Conservation (phyloP, 1,140 invertebrate species). For the Heliothis subflexa region DNA sequence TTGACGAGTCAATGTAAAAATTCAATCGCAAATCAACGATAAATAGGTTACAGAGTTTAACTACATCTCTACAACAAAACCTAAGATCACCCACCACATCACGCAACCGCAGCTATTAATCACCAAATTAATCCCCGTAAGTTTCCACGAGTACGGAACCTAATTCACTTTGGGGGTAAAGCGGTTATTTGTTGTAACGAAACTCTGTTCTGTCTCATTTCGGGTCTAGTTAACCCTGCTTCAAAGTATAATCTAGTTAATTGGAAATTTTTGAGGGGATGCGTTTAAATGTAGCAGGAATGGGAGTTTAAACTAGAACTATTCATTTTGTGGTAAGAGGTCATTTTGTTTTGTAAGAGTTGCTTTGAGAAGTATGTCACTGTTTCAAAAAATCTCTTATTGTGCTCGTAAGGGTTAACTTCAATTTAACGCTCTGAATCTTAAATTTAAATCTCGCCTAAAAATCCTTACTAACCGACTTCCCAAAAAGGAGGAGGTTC, state of each 20-base stretch:
- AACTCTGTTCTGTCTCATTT: slow-evolving; percentile 65
- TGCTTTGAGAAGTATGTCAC: background rate
- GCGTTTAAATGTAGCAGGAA: background rate
- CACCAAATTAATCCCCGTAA: slow-evolving; percentile 40
- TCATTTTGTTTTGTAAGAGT: no score
- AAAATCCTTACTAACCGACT: no score
- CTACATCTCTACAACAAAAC: no score
- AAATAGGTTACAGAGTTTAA: background rate
- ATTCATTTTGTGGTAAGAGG: background rate
- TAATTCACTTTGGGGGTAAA: slow-evolving; percentile 77
- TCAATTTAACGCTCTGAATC: no score
- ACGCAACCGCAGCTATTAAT: slow-evolving; percentile 13
- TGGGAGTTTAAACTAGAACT: background rate
- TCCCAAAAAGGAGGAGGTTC: no score
- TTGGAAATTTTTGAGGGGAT: slow-evolving; percentile 56
- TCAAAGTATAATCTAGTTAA: slow-evolving; percentile 62
- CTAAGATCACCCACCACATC: no score
- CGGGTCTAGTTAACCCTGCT: slow-evolving; percentile 61
- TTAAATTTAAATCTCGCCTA: no score
- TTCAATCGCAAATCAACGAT: no score
- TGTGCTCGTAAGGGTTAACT: no score
- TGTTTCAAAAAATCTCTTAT: no score
- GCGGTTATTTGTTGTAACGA: slow-evolving; percentile 69
- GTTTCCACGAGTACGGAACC: slow-evolving; percentile 54
- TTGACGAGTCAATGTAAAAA: no score